These are phyloP conservation scores for Nylanderia fulva DNA, from an alignment of 1,140 invertebrate genomes.

Conservation along the genomic window DNA sequence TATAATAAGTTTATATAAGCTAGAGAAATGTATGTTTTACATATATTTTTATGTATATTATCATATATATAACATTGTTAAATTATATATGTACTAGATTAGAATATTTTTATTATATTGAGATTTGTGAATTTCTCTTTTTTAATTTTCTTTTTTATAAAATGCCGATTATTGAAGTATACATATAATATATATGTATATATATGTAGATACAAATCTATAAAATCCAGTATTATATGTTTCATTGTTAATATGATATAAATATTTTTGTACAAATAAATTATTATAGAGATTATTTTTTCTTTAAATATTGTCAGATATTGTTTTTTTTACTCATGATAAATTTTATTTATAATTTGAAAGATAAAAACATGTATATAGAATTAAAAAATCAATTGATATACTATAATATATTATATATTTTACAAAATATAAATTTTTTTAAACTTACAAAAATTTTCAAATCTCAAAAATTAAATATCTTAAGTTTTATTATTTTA, in stretches of 20 bases:
- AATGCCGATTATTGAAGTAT: conserved; percentile 44
- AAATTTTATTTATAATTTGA: background rate
- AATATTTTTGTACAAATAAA: conserved; percentile 81
- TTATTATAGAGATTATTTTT: conserved; percentile 56
- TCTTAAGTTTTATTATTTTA: too few species aligned
- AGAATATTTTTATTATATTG: conserved; percentile 52
- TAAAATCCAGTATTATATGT: conserved; percentile 64
- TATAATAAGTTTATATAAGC: background rate
- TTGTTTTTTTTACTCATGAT: background rate
- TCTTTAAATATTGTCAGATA: conserved; percentile 6
- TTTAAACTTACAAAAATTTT: too few species aligned
- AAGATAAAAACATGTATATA: background rate
- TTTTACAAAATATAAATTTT: too few species aligned
- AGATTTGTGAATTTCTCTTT: conserved; percentile 27
- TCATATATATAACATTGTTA: conserved; percentile 12
- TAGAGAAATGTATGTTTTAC: background rate
- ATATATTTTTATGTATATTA: conserved; percentile 36
- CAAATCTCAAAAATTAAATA: too few species aligned
- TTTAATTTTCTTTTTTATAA: background rate
- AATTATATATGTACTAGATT: conserved; percentile 12
- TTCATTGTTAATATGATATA: conserved; percentile 78
- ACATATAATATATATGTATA: background rate
- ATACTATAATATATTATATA: too few species aligned
- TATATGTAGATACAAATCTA: background rate
- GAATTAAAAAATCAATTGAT: too few species aligned